Conservation (phyloP, 2,888 invertebrate genomes). For the Gnatocerus cornutus region DNA sequence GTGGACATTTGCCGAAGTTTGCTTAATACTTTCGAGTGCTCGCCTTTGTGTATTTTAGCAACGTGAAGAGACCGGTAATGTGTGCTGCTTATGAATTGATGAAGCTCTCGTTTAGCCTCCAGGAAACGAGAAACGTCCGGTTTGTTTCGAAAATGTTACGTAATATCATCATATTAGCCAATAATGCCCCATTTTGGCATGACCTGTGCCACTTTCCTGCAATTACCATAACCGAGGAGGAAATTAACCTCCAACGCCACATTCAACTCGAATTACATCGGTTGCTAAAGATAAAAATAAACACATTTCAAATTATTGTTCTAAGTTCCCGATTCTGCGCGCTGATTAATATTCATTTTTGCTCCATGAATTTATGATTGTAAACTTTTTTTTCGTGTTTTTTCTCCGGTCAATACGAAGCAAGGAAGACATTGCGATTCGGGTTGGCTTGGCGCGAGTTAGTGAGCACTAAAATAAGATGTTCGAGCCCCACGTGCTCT, state of each 20-base stretch:
- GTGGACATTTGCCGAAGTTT: not conserved
- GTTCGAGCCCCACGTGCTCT: constrained; percentile 60
- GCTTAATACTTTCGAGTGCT: constrained; percentile 3
- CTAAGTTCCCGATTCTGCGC: no score
- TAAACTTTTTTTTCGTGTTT: not conserved
- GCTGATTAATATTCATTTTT: no score
- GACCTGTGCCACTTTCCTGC: constrained; percentile 35
- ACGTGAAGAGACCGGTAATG: constrained; percentile 45
- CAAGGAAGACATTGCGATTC: constrained; percentile 58
- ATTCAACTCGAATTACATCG: constrained; percentile 19
- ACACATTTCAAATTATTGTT: no score
- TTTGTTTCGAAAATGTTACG: constrained; percentile 50
- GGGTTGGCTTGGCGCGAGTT: constrained; percentile 58
- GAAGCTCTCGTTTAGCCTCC: constrained; percentile 47
- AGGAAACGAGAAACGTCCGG: constrained; percentile 55
- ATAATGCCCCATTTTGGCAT: constrained; percentile 39
- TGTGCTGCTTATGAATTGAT: constrained; percentile 48
- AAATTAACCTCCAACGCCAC: constrained; percentile 43
- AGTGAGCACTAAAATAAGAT: constrained; percentile 62
- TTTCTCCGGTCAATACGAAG: constrained; percentile 25
- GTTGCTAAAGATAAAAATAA: not conserved
- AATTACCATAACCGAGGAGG: constrained; percentile 33
- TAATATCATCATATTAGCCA: constrained; percentile 43
- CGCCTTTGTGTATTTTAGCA: constrained; percentile 21
- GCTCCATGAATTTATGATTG: no score